These are phyloP conservation scores for Siniperca obscura DNA, from an alignment of 2,797 vertebrate genomes.

Conservation along the genomic window DNA sequence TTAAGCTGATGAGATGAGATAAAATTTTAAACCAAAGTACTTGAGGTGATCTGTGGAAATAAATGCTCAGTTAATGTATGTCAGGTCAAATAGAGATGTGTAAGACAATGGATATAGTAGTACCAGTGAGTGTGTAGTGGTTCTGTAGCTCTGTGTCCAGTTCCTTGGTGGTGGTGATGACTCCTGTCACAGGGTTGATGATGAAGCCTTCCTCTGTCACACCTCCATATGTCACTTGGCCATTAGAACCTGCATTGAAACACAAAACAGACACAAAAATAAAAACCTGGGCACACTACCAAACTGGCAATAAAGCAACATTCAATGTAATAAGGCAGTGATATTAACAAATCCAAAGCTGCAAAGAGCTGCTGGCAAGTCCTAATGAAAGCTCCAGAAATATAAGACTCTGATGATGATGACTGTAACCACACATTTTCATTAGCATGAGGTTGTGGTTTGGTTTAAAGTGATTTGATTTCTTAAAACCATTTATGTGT, in stretches of 20 bases:
- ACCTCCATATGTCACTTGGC: conserved; percentile 92
- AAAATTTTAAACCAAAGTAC: background rate
- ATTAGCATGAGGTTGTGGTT: conserved; percentile 60
- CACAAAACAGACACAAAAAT: conserved; percentile 19
- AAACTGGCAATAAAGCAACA: conserved; percentile 14
- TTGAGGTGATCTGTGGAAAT: background rate
- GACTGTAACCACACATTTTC: conserved; percentile 57
- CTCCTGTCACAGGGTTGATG: conserved; percentile 91
- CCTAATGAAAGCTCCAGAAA: conserved; percentile 40
- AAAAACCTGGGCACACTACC: background rate
- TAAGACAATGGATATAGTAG: background rate
- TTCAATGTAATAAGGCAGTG: conserved; percentile 11
- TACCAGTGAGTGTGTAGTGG: conserved; percentile 92
- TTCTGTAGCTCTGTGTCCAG: conserved; percentile 91
- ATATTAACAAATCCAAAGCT: conserved; percentile 23
- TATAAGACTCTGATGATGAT: conserved; percentile 18
- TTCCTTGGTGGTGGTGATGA: conserved; percentile 89
- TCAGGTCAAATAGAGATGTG: background rate
- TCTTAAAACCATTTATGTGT: conserved; percentile 34
- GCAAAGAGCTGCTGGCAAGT: background rate
- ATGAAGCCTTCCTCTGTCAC: conserved; percentile 91
- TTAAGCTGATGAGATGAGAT: background rate
- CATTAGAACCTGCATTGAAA: conserved; percentile 86
- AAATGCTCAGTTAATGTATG: background rate
- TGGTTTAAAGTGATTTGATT: conserved; percentile 47